phyloP scores from a whole-genome alignment of 2,113 vertebrate species.

The Archilochus colubris region DNA sequence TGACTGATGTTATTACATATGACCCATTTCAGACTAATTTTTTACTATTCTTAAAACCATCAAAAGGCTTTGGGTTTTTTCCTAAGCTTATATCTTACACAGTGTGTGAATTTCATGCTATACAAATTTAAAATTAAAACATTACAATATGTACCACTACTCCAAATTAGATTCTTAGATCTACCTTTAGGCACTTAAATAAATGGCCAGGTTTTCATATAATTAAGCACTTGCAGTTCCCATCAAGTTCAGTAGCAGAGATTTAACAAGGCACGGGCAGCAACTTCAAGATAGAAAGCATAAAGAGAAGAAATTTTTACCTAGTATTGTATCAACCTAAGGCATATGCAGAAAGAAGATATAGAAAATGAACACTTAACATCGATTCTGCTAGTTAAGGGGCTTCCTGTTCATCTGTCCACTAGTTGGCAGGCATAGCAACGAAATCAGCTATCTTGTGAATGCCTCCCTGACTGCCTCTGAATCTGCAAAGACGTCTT shows the following conservation, averaged over 20 bases:
- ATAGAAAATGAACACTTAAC: not conserved
- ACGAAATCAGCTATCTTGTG: not conserved
- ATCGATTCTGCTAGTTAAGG: not conserved
- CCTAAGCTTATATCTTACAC: not conserved
- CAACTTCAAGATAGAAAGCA: not conserved
- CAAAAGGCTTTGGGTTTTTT: not conserved
- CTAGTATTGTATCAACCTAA: not conserved
- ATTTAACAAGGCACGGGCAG: not conserved
- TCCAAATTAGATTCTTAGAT: not conserved
- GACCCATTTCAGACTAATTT: not conserved
- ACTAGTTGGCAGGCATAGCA: slow-evolving; percentile 44
- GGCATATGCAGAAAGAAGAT: not conserved
- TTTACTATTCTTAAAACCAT: not conserved
- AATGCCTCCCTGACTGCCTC: not conserved
- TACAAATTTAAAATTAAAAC: not conserved
- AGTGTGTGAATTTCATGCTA: not conserved
- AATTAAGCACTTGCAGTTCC: not conserved
- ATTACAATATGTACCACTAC: not conserved
- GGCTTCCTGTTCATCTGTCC: not conserved
- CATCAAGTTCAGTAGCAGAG: not conserved
- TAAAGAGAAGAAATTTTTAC: not conserved
- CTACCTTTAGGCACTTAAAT: not conserved
- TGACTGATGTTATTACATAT: not conserved
- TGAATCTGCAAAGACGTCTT: not conserved
- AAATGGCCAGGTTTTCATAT: not conserved